phyloP scores from a whole-genome alignment of 2,888 invertebrate genomes.

The Notocelia uddmanniana region DNA sequence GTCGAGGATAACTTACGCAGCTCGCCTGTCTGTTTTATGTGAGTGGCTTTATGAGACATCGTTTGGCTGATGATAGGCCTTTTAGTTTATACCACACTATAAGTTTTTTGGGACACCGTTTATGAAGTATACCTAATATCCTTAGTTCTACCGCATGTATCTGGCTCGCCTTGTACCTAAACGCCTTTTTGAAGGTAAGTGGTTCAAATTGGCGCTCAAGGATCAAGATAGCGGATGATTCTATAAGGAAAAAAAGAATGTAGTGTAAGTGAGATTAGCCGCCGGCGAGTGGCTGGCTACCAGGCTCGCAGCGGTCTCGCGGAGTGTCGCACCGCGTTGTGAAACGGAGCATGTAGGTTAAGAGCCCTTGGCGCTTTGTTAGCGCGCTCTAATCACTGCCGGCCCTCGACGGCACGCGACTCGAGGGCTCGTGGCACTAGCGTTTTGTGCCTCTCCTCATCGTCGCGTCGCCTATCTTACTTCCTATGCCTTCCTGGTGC shows the following conservation, averaged over 20 bases:
- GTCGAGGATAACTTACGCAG: constrained; percentile 66
- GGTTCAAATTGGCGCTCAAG: constrained; percentile 33
- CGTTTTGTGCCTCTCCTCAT: constrained; percentile 79
- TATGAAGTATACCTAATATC: constrained; percentile 17
- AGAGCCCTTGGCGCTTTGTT: constrained; percentile 82
- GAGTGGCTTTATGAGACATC: constrained; percentile 67
- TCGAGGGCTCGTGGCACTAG: constrained; percentile 78
- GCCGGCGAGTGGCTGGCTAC: constrained; percentile 63
- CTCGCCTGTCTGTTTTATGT: constrained; percentile 72
- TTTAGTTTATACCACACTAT: constrained; percentile 56
- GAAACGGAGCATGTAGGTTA: constrained; percentile 85
- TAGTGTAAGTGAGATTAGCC: constrained; percentile 65
- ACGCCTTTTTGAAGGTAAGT: constrained; percentile 19
- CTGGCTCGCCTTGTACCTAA: constrained; percentile 9
- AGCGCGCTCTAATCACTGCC: constrained; percentile 85
- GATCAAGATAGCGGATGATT: constrained; percentile 41
- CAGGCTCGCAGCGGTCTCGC: constrained; percentile 70
- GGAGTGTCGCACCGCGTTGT: constrained; percentile 76
- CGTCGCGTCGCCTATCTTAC: constrained; percentile 65
- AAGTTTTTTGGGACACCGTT: constrained; percentile 24
- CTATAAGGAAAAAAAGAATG: constrained; percentile 44
- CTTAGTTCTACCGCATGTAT: constrained; percentile 9
- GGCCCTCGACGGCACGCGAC: constrained; percentile 76
- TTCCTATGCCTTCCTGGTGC: constrained; percentile 63
- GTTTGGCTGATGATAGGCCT: constrained; percentile 65